Base-by-base conservation (phyloP, 2,888 invertebrate species). In the Agrotis puta region DNA sequence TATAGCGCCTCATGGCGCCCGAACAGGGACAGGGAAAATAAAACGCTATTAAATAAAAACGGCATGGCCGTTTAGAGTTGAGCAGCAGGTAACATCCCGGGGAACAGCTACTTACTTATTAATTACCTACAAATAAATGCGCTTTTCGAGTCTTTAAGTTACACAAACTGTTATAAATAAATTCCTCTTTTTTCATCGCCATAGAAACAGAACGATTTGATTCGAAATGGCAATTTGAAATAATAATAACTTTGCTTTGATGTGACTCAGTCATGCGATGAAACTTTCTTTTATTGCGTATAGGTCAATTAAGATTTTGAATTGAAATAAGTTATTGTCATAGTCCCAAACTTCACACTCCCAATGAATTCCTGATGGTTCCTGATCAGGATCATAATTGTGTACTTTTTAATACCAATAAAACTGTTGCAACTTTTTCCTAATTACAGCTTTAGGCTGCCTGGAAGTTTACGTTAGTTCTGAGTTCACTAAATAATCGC, bases 241-340 rank as follows among this genome's bases (percentile, higher is more conserved):
- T 63, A 3, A 70, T 70, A 3, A 43, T 63, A 76, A 20, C 13
- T 61, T 74, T 57, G 11, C 4, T 13, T 57, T 58, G 47, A 74
- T 76, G 33, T 45, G 43, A 59, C 50, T 50, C 20, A 59, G 58
- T 59, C 77, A 75, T 53, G 77, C 76, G 20, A 74, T 48, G 57
- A 33, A 11, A 58, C 16, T 70, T 53, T 68, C 14, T 18, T 67
- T 53, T 63, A 63, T 43, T 53, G 57, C 48, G n/a, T 39, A 39
- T 48, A 43, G n/a, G 14, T 20, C 70, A 63, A 76, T 63, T 20
- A 62, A 53, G 68, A 18, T 51, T 48, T 47, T 43, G 9, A 43
- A 16, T 47, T 47, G 18, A 45, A 16, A 16, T 14, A 45, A 45
- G 14, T 45, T 45, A 45, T 45, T 45, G 11, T 45, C 16, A 45